These are phyloP conservation scores for Drosophila nr. medialis DNA, from an alignment of 2,888 invertebrate species.

Conservation along the genomic window DNA sequence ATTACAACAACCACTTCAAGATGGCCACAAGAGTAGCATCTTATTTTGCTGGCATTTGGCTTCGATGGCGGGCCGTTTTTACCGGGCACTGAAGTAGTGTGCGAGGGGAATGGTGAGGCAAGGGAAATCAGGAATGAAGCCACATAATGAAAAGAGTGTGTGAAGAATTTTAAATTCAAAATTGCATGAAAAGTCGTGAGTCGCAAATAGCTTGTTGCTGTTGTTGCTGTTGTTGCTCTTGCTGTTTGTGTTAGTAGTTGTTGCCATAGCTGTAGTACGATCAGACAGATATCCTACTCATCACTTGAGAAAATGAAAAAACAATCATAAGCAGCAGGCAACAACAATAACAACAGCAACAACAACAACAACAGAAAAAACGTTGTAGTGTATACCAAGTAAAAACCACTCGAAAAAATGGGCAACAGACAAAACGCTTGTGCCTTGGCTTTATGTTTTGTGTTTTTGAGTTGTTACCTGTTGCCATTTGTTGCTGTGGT, in stretches of 20 bases:
- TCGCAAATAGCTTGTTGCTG: constrained; percentile 79
- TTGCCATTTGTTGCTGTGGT: constrained; percentile 66
- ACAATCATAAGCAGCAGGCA: constrained; percentile 80
- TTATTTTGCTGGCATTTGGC: constrained; percentile 72
- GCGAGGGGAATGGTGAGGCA: background rate
- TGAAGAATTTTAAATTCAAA: constrained; percentile 82
- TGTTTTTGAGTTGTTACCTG: constrained; percentile 57
- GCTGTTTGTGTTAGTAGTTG: constrained; percentile 30
- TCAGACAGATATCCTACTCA: constrained; percentile 81
- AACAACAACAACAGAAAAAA: constrained; percentile 12
- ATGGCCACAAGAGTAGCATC: constrained; percentile 80
- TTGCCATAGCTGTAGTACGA: constrained; percentile 56
- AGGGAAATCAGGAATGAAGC: constrained; percentile 59
- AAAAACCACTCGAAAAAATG: constrained; percentile 72
- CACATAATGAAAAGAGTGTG: constrained; percentile 81
- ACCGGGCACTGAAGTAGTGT: constrained; percentile 11
- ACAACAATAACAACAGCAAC: constrained; percentile 36
- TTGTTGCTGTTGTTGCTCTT: constrained; percentile 19
- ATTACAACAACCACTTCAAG: constrained; percentile 79
- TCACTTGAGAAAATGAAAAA: constrained; percentile 81
- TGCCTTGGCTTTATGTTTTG: constrained; percentile 44
- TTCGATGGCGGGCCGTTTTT: constrained; percentile 74
- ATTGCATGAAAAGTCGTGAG: constrained; percentile 82
- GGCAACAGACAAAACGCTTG: constrained; percentile 51
- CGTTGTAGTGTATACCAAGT: constrained; percentile 65